Base-by-base conservation (phyloP, 2,797 vertebrate genomes). In the Natrix natrix region DNA sequence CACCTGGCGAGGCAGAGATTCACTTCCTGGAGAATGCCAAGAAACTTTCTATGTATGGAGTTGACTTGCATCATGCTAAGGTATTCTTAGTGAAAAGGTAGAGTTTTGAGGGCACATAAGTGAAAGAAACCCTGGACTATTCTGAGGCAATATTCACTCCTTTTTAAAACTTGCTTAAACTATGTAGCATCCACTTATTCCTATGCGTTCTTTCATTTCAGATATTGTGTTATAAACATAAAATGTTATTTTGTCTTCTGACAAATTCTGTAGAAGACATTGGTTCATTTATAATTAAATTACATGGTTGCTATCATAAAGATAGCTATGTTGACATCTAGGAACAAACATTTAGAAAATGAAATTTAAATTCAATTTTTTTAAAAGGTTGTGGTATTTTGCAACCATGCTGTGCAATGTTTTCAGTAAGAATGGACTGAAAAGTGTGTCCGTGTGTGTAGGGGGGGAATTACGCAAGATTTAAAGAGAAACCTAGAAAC, bases 41-140 rank as follows among this genome's bases (percentile, higher is more conserved):
- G 98, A 99, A 99, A 96, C 98, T 99, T 83, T 99, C 99, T 94
- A 99, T 99, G 99, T 99, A 99, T 0, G 99, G 99, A 28, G 99
- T 99, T 56, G 99, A 99, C 96, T 98, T 99, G 88, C 99, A 99
- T 96, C 99, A 99, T 0, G 99, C 99, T 92, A 99, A 99, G 99
- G 99, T 99, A 98, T 32, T 0, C 16, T 8, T 8, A 52, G 3
- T 13, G 0, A 17, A 63, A 37, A 22, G 5, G 69, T 88, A 74
- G 28, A 83, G 26, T 86, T 55, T 22, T 91, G 32, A 60, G 13
- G 90, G 22, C n/a, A 61, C 8, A 24, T 4, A 86, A 32, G 17
- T 61, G n/a, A 55, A 54, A 87, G 3, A 2, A 43, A 60, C 13
- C 89, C 60, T 52, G n/a, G 14, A 55, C 86, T 69, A 56, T 87